Evolutionary conservation across 2,888 invertebrate genomes (phyloP).

Genomic region (Nesidiocoris tenuis): DNA sequence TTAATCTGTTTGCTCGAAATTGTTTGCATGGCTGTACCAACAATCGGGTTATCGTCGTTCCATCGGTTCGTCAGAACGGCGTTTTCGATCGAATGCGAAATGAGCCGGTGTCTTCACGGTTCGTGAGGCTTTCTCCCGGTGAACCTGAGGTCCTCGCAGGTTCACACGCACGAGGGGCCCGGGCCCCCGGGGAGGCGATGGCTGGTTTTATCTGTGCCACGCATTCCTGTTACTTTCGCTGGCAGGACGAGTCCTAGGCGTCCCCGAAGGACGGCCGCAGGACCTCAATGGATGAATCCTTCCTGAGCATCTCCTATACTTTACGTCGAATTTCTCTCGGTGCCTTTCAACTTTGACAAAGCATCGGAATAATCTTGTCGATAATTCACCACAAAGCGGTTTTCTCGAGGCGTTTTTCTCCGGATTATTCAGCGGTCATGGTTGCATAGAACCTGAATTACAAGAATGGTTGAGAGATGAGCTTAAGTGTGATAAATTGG

Average conservation of each 20-base stretch:
- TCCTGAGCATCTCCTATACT: too few species aligned
- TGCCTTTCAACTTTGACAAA: too few species aligned
- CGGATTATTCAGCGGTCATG: neutral
- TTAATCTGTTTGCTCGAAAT: too few species aligned
- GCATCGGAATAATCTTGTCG: too few species aligned
- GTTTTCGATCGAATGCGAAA: neutral
- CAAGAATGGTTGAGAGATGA: too few species aligned
- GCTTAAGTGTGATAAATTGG: too few species aligned
- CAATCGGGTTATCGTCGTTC: too few species aligned
- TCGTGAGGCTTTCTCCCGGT: neutral
- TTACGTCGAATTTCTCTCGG: too few species aligned
- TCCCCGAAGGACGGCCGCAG: neutral
- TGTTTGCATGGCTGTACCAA: too few species aligned
- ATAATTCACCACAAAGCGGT: too few species aligned
- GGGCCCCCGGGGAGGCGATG: neutral
- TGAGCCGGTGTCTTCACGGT: neutral
- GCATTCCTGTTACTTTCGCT: neutral
- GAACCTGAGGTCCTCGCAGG: neutral
- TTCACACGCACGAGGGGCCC: neutral
- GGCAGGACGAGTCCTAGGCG: neutral
- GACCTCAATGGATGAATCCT: neutral
- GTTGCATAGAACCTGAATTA: too few species aligned
- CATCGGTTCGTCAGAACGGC: neutral
- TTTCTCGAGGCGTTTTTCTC: too few species aligned
- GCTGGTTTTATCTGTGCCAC: neutral